These are phyloP conservation scores for Ancistrus triradiatus DNA, from an alignment of 2,113 vertebrate species.

Conservation along the genomic window DNA sequence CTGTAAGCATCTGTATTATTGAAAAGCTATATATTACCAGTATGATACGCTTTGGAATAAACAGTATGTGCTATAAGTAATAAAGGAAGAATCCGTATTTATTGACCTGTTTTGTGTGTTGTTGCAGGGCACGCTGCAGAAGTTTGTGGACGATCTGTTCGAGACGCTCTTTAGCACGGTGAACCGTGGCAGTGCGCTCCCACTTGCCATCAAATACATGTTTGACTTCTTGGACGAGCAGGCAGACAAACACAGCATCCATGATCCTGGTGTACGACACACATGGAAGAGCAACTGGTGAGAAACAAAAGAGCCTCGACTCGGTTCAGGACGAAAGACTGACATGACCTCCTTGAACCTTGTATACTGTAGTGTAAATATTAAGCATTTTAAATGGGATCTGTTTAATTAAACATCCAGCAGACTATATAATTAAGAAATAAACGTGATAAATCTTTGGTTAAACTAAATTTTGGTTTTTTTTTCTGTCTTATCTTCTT, in stretches of 20 bases:
- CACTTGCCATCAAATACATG: slow-evolving; percentile 98
- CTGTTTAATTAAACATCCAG: no score
- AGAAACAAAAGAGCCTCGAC: slow-evolving; percentile 42
- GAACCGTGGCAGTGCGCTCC: slow-evolving; percentile 90
- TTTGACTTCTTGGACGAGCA: slow-evolving; percentile 98
- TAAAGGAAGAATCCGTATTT: no score
- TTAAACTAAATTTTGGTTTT: neutral
- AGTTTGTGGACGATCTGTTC: slow-evolving; percentile 93
- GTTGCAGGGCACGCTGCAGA: slow-evolving; percentile 88
- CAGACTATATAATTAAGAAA: no score
- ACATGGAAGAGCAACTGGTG: slow-evolving; percentile 99
- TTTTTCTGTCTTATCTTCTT: neutral
- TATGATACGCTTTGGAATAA: no score
- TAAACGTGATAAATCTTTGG: no score
- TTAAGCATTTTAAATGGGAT: no score
- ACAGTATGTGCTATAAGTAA: no score
- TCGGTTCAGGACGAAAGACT: no score
- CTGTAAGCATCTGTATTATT: no score
- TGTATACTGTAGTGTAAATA: neutral
- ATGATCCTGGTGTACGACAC: slow-evolving; percentile 90
- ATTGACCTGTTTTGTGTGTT: neutral
- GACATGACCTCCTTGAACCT: no score
- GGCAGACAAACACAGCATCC: slow-evolving; percentile 89
- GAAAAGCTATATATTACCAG: no score
- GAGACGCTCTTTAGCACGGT: slow-evolving; percentile 97